Evolutionary conservation across 2,888 invertebrate genomes (phyloP).

Genomic region (Macaria liturata): DNA sequence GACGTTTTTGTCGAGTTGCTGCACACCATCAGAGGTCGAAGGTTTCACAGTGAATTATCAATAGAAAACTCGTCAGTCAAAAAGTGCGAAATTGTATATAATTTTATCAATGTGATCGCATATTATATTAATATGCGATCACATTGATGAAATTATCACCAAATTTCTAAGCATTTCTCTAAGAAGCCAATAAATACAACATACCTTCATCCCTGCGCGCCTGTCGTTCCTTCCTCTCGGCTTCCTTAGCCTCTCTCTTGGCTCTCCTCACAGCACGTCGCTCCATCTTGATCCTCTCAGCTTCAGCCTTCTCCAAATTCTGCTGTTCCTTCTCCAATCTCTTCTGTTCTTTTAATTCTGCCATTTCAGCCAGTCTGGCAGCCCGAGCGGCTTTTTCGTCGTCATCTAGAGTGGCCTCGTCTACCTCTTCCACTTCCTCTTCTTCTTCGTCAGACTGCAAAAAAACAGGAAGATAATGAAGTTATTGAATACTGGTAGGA

Average conservation of each 20-base stretch:
- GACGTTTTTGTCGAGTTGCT: no score
- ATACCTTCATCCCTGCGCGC: conserved; percentile 61
- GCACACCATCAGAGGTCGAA: no score
- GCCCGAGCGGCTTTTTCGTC: conserved; percentile 66
- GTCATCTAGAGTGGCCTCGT: conserved; percentile 67
- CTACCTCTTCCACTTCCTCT: conserved; percentile 68
- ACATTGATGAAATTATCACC: no score
- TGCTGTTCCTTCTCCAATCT: conserved; percentile 55
- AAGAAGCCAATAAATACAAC: no score
- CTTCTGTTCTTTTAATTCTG: conserved; percentile 51
- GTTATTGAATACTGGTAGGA: no score
- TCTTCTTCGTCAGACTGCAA: conserved; percentile 56
- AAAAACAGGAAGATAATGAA: background rate
- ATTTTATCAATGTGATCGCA: no score
- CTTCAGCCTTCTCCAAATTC: conserved; percentile 53
- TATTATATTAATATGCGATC: no score
- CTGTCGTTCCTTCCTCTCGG: conserved; percentile 58
- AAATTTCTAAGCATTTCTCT: no score
- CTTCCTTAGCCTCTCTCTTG: conserved; percentile 61
- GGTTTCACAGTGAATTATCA: no score
- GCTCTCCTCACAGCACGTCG: conserved; percentile 59
- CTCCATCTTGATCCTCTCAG: conserved; percentile 55
- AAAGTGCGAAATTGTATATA: no score
- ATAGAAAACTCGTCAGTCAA: no score
- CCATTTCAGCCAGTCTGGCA: conserved; percentile 50